These are phyloP conservation scores for Diphyllodes magnificus DNA, from an alignment of 2,113 vertebrate genomes.

Conservation along the genomic window DNA sequence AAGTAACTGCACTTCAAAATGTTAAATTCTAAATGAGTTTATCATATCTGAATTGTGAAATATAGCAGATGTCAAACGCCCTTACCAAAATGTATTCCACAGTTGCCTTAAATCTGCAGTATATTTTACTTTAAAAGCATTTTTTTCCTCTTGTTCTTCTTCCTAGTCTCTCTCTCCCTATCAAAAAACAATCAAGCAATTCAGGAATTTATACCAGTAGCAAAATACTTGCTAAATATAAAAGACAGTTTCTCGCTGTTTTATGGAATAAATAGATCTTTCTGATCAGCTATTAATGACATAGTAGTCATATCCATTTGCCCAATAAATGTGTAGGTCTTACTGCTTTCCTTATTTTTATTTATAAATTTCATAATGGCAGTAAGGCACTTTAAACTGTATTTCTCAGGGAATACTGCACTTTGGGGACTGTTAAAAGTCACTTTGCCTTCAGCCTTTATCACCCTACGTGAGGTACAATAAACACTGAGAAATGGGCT, in stretches of 20 bases:
- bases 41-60: not conserved
- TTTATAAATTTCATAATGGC: slow-evolving; percentile 50
- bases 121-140: not conserved
- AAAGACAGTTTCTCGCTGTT: not conserved
- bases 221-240: not conserved
- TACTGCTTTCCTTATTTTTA: slow-evolving; percentile 3
- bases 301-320: not conserved
- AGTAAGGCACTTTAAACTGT: slow-evolving; percentile 22
- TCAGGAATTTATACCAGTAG: not conserved
- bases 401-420: slow-evolving; percentile 58
- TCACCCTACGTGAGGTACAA: slow-evolving; percentile 15
- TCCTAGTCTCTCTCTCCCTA: not conserved
- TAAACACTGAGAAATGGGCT: slow-evolving; percentile 28
- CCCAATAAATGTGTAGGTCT: not conserved
- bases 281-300: slow-evolving; percentile 16
- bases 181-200: not conserved
- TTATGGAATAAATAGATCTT: slow-evolving; percentile 2
- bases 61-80: not conserved
- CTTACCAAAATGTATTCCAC: not conserved
- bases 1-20: not conserved
- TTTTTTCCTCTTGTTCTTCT: not conserved
- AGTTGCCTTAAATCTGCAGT: not conserved
- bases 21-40: not conserved
- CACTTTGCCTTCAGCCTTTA: slow-evolving; percentile 57
- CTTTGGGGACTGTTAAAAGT: slow-evolving; percentile 54